These are phyloP conservation scores for Eupristina koningsbergeri DNA, from an alignment of 1,140 invertebrate species.

Conservation along the genomic window DNA sequence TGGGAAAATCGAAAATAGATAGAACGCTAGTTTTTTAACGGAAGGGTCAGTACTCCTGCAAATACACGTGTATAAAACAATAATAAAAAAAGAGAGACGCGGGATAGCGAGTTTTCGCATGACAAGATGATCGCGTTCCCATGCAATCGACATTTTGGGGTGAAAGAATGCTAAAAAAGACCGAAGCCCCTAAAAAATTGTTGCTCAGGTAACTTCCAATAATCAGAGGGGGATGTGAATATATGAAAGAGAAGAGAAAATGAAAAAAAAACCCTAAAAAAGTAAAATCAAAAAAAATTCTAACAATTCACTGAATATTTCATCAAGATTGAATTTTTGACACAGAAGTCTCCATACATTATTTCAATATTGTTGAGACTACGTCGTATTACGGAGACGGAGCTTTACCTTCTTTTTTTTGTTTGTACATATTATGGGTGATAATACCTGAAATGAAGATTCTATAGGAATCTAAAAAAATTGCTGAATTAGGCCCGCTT, in stretches of 20 bases:
- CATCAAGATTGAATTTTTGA: neutral
- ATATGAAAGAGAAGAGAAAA: slow-evolving; percentile 10
- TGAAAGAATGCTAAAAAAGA: slow-evolving; percentile 48
- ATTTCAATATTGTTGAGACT: neutral
- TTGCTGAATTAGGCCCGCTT: slow-evolving; percentile 57
- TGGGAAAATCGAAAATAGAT: slow-evolving; percentile 38
- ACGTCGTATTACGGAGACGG: neutral
- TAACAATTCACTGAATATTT: slow-evolving; percentile 36
- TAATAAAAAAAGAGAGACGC: neutral
- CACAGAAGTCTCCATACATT: slow-evolving; percentile 19
- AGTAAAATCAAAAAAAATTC: slow-evolving; percentile 30
- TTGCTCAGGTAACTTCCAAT: slow-evolving; percentile 22
- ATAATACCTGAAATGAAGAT: slow-evolving; percentile 51
- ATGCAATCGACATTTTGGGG: slow-evolving; percentile 45
- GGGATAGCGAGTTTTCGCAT: slow-evolving; percentile 26
- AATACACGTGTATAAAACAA: neutral
- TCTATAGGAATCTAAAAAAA: slow-evolving; percentile 58
- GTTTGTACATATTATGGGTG: neutral
- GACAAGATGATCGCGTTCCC: slow-evolving; percentile 41
- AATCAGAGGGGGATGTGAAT: slow-evolving; percentile 35
- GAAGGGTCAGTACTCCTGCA: slow-evolving; percentile 34
- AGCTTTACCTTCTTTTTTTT: slow-evolving; percentile 10
- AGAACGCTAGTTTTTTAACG: slow-evolving; percentile 4
- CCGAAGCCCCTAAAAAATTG: slow-evolving; percentile 37
- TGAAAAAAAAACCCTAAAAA: neutral